Evolutionary conservation across 2,113 vertebrate species (phyloP).

Genomic region (Fregetta grallaria): DNA sequence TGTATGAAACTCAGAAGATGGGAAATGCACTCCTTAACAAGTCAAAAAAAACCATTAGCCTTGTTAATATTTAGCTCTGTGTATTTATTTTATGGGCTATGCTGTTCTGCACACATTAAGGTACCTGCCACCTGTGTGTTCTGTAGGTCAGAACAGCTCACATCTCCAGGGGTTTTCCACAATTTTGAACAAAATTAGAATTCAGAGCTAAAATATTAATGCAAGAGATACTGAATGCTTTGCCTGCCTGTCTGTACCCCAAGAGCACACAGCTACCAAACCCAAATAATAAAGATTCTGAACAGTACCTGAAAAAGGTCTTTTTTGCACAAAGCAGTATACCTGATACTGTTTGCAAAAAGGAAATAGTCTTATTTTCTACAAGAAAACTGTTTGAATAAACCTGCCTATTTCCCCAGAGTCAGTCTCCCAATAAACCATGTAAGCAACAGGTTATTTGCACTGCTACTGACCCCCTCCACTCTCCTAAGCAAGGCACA

Average conservation of each 20-base stretch:
- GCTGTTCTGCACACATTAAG: not conserved
- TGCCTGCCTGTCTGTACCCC: not conserved
- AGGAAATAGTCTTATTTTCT: not conserved
- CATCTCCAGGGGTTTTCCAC: not conserved
- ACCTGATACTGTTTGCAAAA: not conserved
- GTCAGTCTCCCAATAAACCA: not conserved
- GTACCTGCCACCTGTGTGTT: not conserved
- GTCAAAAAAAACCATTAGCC: not conserved
- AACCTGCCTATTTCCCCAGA: not conserved
- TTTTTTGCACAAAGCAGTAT: not conserved
- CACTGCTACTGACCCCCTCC: not conserved
- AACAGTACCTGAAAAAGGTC: not conserved
- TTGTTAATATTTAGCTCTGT: slow-evolving; percentile 37
- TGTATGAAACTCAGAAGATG: not conserved
- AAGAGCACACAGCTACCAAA: not conserved
- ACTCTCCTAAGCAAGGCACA: not conserved
- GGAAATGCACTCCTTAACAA: not conserved
- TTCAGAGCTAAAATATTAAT: not conserved
- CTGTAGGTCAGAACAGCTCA: not conserved
- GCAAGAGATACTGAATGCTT: not conserved
- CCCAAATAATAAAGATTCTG: not conserved
- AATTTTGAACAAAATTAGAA: not conserved
- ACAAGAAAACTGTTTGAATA: not conserved
- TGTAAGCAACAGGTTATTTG: not conserved
- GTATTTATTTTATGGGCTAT: not conserved